Base-by-base conservation (phyloP, 2,113 vertebrate species). In the Amblyopsis rosae region DNA sequence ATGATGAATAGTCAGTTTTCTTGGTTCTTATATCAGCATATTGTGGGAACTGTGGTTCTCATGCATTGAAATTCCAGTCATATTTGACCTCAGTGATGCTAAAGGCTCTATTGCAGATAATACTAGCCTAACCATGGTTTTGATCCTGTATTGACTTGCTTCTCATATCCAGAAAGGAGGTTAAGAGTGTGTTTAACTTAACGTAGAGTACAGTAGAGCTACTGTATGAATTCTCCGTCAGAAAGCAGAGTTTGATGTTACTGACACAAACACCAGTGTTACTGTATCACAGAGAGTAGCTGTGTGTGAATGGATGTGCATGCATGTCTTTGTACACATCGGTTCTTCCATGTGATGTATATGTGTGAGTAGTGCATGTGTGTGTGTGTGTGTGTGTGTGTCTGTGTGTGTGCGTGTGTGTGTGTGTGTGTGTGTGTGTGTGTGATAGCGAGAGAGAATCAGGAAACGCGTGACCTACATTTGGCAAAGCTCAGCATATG, bases 381-480 rank as follows among this genome's bases (percentile, higher is more conserved):
- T 60, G 59, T 41, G 1, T 32, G 56, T 26, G 26, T 12, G 8
- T 10, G 19, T 33, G 56, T 26, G 19, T 10, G 17, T 58, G 56
- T 12, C 11, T 4, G 8, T 12, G 12, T 59, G 58, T 59, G 2
- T n/a, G n/a, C 19, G 3, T 58, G 17, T 59, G 26, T 59, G 57
- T 33, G 26, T 35, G 57, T 59, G 57, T 59, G 57, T 35, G 32
- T 59, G 57, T 32, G 57, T 59, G n/a, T 56, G n/a, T 51, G 49
- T 10, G 67, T 67, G 65, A 55, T 67, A 71, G 80, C 61, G 76
- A 65, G 71, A 72, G 57, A 73, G 73, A 77, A 83, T 70, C 66
- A 60, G 74, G 74, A 83, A 82, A 86, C 80, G 82, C 87, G 82
- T 93, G 92, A 93, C 92, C 91, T 93, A 90, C 90, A 92, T 93